Evolutionary conservation across 2,113 vertebrate species (phyloP).

Genomic region (Columba janthina): DNA sequence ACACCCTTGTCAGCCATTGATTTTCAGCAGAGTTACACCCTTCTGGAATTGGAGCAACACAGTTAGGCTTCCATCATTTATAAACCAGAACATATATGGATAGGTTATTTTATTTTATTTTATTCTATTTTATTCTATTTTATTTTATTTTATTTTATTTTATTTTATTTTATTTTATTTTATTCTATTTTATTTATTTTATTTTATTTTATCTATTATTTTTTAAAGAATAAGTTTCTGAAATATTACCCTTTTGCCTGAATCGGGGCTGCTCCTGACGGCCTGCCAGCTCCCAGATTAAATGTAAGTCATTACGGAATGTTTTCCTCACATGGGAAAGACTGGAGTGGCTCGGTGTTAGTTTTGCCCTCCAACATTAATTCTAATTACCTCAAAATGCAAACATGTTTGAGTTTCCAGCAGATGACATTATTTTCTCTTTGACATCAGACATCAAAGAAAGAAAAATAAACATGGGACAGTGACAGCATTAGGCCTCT

Average conservation of each 20-base stretch:
- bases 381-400: constrained; percentile 83
- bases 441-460: constrained; percentile 81
- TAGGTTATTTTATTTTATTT: not conserved
- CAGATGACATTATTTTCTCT: constrained; percentile 80
- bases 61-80: not conserved
- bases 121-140: not conserved
- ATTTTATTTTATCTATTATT: not conserved
- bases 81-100: not conserved
- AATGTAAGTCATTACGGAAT: constrained; percentile 79
- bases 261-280: constrained; percentile 64
- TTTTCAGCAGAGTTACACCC: constrained; percentile 22
- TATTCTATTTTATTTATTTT: not conserved
- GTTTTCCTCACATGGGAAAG: constrained; percentile 76
- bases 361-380: constrained; percentile 79
- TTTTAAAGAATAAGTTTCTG: constrained; percentile 53
- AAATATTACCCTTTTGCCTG: constrained; percentile 61
- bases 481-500: constrained; percentile 75
- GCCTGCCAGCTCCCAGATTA: constrained; percentile 72
- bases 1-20: constrained; percentile 4
- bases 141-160: not conserved
- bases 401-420: constrained; percentile 76
- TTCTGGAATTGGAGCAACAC: not conserved
- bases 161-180: not conserved
- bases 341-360: constrained; percentile 63
- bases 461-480: constrained; percentile 79